These are phyloP conservation scores for Acanthosoma haemorrhoidale DNA, from an alignment of 2,888 invertebrate genomes.

Conservation along the genomic window DNA sequence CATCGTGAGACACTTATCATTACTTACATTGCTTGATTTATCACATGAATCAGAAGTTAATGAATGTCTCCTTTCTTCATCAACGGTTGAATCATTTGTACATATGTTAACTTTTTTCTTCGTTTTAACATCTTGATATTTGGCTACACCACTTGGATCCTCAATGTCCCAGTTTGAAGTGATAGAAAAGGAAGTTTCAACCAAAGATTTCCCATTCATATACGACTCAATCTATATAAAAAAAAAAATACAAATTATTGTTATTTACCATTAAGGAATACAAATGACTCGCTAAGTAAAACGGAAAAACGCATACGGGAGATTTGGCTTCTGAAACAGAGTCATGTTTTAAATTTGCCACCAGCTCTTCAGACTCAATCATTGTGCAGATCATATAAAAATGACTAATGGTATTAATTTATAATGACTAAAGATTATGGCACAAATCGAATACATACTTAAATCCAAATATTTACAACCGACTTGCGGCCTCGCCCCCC, in stretches of 20 bases:
- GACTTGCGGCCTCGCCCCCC: background rate
- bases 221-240: constrained; percentile 7
- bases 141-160: background rate
- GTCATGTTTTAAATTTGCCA: constrained; percentile 1
- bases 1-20: constrained; percentile 61
- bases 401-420: background rate
- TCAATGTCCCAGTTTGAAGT: constrained; percentile 25
- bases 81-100: constrained; percentile 47
- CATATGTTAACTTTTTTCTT: constrained; percentile 61
- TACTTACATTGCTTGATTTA: constrained; percentile 52
- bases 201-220: constrained; percentile 27
- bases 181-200: constrained; percentile 27
- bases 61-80: constrained; percentile 45
- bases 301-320: background rate
- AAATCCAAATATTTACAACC: background rate
- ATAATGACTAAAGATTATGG: background rate
- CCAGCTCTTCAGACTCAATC: constrained; percentile 19
- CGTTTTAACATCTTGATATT: constrained; percentile 42
- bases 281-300: background rate
- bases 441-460: constrained; percentile 11
- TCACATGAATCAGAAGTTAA: constrained; percentile 53
- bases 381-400: background rate
- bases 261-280: background rate
- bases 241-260: background rate
- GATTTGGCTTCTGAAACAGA: constrained; percentile 15